These are phyloP conservation scores for Motacilla tschutschensis DNA, from an alignment of 2,113 vertebrate species.

Conservation along the genomic window DNA sequence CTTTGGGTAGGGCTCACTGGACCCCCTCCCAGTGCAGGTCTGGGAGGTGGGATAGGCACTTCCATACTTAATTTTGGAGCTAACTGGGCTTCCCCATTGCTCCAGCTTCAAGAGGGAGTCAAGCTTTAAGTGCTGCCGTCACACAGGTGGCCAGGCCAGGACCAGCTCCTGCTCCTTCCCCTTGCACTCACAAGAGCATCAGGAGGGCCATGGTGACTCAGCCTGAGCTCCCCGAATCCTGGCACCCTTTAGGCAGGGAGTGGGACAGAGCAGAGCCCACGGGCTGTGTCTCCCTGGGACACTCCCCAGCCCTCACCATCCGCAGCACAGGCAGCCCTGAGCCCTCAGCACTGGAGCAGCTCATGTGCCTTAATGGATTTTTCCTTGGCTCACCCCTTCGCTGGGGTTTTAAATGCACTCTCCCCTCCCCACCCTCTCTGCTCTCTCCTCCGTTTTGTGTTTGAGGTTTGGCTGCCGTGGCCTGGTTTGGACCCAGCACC, in stretches of 20 bases:
- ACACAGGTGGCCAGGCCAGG: neutral
- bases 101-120: neutral
- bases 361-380: neutral
- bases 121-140: rapidly evolving
- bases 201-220: neutral
- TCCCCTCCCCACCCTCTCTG: rapidly evolving
- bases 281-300: neutral
- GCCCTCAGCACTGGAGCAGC: neutral
- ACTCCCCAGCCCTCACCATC: neutral
- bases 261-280: neutral
- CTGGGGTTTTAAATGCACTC: neutral
- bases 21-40: neutral
- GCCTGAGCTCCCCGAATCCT: neutral
- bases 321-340: rapidly evolving
- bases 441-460: rapidly evolving
- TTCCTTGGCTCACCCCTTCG: neutral
- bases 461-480: neutral
- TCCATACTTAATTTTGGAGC: neutral
- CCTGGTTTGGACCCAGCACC: neutral
- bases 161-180: neutral
- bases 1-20: too few relatives aligned
- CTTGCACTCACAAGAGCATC: neutral
- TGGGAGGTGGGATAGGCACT: neutral
- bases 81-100: neutral
- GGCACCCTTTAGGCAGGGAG: neutral